Percentiles rank a stretch among this genome's conserved stretches.
These are phyloP conservation scores for Hyaena hyaena DNA, from an alignment of 2,113 vertebrate species.

Conservation along the genomic window DNA sequence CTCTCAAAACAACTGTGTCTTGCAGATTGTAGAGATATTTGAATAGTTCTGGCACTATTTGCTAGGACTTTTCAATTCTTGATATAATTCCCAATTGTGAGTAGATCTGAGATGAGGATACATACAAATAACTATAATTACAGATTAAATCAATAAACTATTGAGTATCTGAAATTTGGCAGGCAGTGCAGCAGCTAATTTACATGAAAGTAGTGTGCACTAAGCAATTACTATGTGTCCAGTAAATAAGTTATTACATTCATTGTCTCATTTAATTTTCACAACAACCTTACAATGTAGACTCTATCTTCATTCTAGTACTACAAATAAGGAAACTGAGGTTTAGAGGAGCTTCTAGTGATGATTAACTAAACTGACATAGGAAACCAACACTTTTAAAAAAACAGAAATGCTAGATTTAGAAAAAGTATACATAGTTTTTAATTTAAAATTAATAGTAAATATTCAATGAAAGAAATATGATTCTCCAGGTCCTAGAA, in stretches of 20 bases:
- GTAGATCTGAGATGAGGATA: slow-evolving; percentile 27
- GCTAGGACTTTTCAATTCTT: neutral
- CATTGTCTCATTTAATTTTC: neutral
- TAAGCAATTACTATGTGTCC: slow-evolving; percentile 2
- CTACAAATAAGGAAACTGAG: neutral
- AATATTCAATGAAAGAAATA: neutral
- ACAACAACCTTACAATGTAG: neutral
- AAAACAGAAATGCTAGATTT: neutral
- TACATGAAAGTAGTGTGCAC: neutral
- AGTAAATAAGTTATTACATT: slow-evolving; percentile 16
- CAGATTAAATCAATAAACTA: slow-evolving; percentile 14
- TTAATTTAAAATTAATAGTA: neutral
- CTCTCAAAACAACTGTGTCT: neutral
- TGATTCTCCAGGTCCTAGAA: neutral
- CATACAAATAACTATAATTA: slow-evolving; percentile 23
- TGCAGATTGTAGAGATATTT: neutral
- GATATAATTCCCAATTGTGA: neutral
- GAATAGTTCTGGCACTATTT: neutral
- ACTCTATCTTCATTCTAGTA: neutral
- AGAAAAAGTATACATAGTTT: neutral
- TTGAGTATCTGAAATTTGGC: slow-evolving; percentile 30
- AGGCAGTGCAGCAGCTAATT: neutral
- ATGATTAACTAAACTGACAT: neutral
- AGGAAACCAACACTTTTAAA: neutral
- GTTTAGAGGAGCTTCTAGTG: neutral